Conservation (phyloP, 2,797 vertebrate genomes). For the Phataginus tricuspis region DNA sequence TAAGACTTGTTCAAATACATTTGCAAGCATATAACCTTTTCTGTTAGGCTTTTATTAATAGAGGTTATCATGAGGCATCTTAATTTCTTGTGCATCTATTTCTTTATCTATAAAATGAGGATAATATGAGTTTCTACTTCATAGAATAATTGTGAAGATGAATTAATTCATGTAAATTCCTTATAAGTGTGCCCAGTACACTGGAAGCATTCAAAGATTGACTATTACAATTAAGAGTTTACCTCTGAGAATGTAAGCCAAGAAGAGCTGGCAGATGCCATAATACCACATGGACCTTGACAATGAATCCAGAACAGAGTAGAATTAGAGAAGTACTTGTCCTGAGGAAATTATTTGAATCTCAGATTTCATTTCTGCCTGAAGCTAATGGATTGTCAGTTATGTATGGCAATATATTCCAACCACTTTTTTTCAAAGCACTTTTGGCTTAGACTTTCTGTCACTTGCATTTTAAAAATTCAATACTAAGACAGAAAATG, state of each 20-base stretch:
- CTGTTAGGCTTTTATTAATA: background rate
- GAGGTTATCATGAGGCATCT: background rate
- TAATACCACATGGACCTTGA: background rate
- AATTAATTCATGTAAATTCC: background rate
- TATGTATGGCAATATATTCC: background rate
- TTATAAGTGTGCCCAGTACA: background rate
- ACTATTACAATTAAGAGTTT: background rate
- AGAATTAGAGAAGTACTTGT: background rate
- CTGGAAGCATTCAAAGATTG: background rate
- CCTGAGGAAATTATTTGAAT: background rate
- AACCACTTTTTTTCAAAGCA: background rate
- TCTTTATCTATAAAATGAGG: background rate
- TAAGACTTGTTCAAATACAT: background rate
- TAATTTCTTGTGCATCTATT: background rate
- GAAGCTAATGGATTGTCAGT: background rate
- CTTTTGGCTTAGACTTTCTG: background rate
- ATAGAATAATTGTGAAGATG: background rate
- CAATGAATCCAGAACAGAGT: background rate
- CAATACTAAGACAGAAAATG: background rate
- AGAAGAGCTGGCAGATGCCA: background rate
- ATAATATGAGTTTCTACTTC: background rate
- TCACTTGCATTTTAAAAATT: background rate
- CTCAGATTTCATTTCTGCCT: constrained; percentile 14
- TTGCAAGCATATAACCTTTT: background rate
- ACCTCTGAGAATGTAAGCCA: background rate